Evolutionary conservation across 2,113 vertebrate species (phyloP).

Genomic region (Ceyx margarethae): DNA sequence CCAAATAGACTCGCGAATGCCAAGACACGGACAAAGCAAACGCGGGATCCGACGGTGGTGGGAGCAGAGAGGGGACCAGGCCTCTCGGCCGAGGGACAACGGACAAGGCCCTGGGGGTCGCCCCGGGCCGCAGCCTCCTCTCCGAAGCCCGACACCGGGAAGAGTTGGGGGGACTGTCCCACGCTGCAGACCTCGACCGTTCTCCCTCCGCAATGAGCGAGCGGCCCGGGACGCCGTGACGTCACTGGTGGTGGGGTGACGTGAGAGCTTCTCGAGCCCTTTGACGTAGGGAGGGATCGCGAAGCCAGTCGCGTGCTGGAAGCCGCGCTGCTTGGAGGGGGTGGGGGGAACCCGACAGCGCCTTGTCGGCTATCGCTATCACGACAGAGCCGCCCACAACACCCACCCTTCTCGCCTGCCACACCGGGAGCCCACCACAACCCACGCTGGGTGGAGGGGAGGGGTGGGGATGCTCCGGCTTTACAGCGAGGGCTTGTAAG

Average conservation of each 20-base stretch:
- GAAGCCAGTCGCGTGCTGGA: neutral
- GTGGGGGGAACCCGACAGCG: neutral
- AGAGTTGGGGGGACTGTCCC: neutral
- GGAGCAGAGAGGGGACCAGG: neutral
- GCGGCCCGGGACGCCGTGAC: neutral
- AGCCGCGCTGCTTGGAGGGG: fast-evolving
- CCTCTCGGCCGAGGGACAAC: neutral
- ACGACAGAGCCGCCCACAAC: neutral
- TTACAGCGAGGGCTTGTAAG: too few species aligned
- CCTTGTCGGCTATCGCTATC: neutral
- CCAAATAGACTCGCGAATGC: neutral
- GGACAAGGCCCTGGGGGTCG: neutral
- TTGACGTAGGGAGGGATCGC: neutral
- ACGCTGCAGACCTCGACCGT: neutral
- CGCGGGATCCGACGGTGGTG: neutral
- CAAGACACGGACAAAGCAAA: neutral
- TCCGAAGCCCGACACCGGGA: too few species aligned
- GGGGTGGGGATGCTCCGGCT: neutral
- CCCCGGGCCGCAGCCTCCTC: neutral
- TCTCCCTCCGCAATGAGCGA: neutral
- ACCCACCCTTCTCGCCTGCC: too few species aligned
- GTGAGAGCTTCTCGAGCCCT: neutral
- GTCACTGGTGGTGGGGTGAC: neutral
- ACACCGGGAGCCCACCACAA: neutral
- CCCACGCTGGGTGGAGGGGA: neutral